Base-by-base conservation (phyloP, 2,797 vertebrate genomes). In the Alectoris magna region DNA sequence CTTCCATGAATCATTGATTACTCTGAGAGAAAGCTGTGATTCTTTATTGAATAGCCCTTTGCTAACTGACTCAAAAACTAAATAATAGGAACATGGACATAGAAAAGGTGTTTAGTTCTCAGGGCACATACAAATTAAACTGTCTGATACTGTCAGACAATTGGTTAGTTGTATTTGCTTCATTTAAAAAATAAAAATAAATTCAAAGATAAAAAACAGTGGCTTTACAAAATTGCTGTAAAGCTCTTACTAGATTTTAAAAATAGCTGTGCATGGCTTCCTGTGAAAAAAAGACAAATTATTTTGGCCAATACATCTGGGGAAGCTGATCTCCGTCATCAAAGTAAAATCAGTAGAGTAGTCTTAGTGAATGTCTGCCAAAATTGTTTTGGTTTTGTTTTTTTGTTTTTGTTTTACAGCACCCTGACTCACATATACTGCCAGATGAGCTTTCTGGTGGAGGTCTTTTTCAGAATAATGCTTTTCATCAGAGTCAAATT, bases 1-100 rank as follows among this genome's bases (percentile, higher is more conserved):
- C 26, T 93, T 81, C 51, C 62, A 59, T 81, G 83, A 94, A 93
- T 91, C 89, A 84, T 73, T 94, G 80, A 95, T 94, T 93, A 90
- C 76, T 75, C 64, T 64, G 56, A 87, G 88, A 78, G 60, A 91
- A 90, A 90, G 24, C 58, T 74, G 84, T 49, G 41, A 51, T 93
- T 87, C 89, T 87, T 64, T 84, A 51, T 90, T 46, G 74, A 88
- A 84, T 90, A 88, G 49, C 29, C 14, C 31, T 87, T 76, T 87
- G 34, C 53, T 89, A 91, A 73, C 48, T 87, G 55, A 53, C n/a
- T 81, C 60, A 23, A 39, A 27, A 34, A 73, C 4, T 60, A 46
- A 87, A 58, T 77, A 12, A 34, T 34, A 3, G n/a, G 46, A 10
- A 64, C 17, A 39, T 17, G 14, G 71, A 4, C 11, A 24, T 12